These are phyloP conservation scores for Corvus cornix DNA, from an alignment of 2,113 vertebrate species.

Conservation along the genomic window DNA sequence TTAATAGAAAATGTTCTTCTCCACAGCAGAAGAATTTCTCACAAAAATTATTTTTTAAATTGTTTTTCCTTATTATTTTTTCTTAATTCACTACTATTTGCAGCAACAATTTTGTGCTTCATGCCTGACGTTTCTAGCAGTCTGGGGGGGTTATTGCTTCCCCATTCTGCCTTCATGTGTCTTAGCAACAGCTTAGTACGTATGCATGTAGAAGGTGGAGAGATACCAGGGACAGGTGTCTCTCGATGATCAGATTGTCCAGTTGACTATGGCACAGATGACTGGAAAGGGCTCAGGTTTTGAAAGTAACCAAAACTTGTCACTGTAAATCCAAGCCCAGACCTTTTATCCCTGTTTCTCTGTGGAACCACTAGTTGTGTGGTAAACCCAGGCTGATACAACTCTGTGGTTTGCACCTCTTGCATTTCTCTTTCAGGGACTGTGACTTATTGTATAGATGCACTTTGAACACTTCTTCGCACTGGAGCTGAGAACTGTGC, in stretches of 20 bases:
- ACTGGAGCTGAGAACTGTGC: neutral
- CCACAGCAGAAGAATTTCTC: neutral
- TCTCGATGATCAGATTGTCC: neutral
- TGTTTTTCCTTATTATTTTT: neutral
- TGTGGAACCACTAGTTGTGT: neutral
- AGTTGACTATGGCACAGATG: neutral
- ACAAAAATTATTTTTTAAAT: neutral
- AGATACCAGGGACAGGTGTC: too few relatives aligned
- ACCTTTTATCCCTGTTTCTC: neutral
- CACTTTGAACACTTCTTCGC: neutral
- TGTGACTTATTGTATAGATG: accelerated
- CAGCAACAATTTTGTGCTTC: neutral
- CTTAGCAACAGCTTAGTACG: neutral
- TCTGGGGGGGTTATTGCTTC: neutral
- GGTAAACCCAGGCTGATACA: neutral
- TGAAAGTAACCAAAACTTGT: neutral
- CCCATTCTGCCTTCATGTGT: neutral
- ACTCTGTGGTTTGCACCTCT: neutral
- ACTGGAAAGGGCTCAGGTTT: neutral
- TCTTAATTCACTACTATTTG: neutral
- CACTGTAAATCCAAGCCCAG: neutral
- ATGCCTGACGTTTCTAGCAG: neutral
- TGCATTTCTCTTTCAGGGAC: neutral
- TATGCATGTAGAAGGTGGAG: neutral
- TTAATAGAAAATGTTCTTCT: neutral